A percentile compares a stretch with the other conserved stretches of the same genome.
Evolutionary conservation across 2,113 vertebrate species (phyloP).

Genomic region (Maccullochella peelii): DNA sequence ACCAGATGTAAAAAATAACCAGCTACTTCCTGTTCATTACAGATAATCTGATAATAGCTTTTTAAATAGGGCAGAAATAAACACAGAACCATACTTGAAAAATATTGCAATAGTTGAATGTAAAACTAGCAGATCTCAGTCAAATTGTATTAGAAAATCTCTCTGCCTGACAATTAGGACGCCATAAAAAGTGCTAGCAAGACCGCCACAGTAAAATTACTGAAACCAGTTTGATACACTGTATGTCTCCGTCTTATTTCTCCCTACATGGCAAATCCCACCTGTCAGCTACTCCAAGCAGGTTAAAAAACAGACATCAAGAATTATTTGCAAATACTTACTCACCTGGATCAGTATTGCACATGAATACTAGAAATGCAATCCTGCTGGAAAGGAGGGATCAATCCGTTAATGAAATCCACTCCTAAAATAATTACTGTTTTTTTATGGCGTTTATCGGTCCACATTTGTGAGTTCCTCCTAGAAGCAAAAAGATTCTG

Average conservation of each 20-base stretch:
- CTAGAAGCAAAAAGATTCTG: slow-evolving; percentile 9
- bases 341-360: neutral
- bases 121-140: neutral
- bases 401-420: neutral
- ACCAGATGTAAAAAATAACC: neutral
- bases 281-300: slow-evolving; percentile 8
- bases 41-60: neutral
- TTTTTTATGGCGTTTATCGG: neutral
- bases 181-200: neutral
- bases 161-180: neutral
- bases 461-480: neutral
- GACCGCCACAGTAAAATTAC: neutral
- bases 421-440: neutral
- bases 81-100: neutral
- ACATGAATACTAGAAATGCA: neutral
- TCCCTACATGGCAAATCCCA: slow-evolving; percentile 11
- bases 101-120: neutral
- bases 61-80: neutral
- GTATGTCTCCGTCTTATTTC: neutral
- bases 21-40: neutral
- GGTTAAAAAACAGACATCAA: neutral
- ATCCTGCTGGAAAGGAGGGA: neutral
- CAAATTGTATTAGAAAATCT: neutral
- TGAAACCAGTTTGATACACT: neutral
- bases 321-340: neutral